These are phyloP conservation scores for Muscina levida DNA, from an alignment of 2,888 invertebrate species.

Conservation along the genomic window DNA sequence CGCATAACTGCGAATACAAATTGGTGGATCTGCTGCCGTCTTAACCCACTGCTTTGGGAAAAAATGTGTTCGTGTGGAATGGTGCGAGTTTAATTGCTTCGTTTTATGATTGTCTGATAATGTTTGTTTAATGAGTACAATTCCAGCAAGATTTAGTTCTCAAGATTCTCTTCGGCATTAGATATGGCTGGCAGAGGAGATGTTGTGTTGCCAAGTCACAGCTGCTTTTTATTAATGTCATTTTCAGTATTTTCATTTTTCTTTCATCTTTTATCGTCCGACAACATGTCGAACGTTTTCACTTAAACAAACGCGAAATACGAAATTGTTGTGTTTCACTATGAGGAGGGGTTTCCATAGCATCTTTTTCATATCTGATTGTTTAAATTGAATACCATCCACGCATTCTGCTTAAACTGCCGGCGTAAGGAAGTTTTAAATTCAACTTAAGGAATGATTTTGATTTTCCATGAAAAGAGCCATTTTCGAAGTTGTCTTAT, in stretches of 20 bases:
- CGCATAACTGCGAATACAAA: background rate
- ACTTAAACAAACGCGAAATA: conserved; percentile 9
- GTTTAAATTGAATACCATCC: conserved; percentile 11
- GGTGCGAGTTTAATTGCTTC: background rate
- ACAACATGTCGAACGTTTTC: conserved; percentile 39
- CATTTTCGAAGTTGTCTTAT: background rate
- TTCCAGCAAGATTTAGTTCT: conserved; percentile 27
- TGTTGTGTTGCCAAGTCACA: conserved; percentile 42
- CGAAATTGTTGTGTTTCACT: background rate
- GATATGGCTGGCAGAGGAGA: too few relatives aligned
- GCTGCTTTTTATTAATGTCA: conserved; percentile 51
- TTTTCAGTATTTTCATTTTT: conserved; percentile 20
- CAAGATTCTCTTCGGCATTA: background rate
- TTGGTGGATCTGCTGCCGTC: background rate
- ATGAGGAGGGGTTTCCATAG: background rate
- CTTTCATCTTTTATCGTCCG: conserved; percentile 23
- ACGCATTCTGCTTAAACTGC: conserved; percentile 2
- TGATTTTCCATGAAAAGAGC: background rate
- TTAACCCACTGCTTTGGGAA: background rate
- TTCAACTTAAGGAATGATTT: too few relatives aligned
- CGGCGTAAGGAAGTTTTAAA: too few relatives aligned
- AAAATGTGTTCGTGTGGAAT: background rate
- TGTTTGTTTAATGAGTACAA: conserved; percentile 42
- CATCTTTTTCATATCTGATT: background rate
- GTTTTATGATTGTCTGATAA: conserved; percentile 10